Base-by-base conservation (phyloP, 2,113 vertebrate species). In the Psophia crepitans region DNA sequence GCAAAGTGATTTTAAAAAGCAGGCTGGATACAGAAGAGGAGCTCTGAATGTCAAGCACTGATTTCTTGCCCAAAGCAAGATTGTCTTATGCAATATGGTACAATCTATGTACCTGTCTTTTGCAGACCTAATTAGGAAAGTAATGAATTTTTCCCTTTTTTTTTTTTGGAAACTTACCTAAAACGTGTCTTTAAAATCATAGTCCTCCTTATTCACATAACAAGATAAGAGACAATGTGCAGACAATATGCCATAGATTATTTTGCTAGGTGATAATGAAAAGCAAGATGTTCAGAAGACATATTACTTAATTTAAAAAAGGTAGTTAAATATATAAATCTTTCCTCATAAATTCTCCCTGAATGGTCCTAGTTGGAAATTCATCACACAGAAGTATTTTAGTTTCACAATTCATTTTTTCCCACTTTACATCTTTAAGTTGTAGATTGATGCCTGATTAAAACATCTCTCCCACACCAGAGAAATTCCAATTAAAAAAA, bases 401-500 rank as follows among this genome's bases (percentile, higher is more conserved):
- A 93, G 73, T 90, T 94, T 92, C 65, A 60, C 73, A 89, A 82
- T 84, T 81, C 56, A 76, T 73, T 92, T 91, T 81, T 73, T 74
- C 75, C 27, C 46, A 35, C 78, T 82, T 83, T 71, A 84, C 19
- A 37, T 85, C 46, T 87, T 86, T 75, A 92, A 87, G 74, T 46
- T 79, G 28, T 77, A 89, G 92, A 95, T 65, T 68, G 88, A 92
- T 95, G 84, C 32, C 65, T 92, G 94, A 96, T 96, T 95, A 95
- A 96, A 97, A 92, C 44, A 33, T 76, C 64, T 93, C 54, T 87
- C 79, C 89, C 16, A 37, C 49, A 74, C 61, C 69, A 61, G 65
- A 90, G 89, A 93, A 92, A 84, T 96, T 93, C 76, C 92, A 95
- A 94, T 95, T 96, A 63, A 97, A 91, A 92, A 97, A 91, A 92